A percentile compares a stretch with the other conserved stretches of the same genome.
phyloP scores from a whole-genome alignment of 2,113 vertebrate species.

The Oryzias celebensis region DNA sequence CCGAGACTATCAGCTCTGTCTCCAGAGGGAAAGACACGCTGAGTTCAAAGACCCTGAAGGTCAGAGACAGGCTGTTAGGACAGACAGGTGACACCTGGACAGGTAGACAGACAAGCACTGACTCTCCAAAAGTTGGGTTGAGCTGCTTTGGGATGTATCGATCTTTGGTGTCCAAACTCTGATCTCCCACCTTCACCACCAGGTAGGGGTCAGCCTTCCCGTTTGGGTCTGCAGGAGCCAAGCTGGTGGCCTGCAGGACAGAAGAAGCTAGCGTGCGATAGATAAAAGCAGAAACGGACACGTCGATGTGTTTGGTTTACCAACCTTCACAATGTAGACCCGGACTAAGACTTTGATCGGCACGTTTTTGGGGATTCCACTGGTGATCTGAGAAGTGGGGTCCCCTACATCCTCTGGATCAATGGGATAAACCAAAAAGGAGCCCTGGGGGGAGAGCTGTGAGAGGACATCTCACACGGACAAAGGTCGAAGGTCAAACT shows the following conservation, averaged over 20 bases:
- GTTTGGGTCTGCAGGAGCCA: slow-evolving; percentile 88
- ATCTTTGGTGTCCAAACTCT: slow-evolving; percentile 82
- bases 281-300: background rate
- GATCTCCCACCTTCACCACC: slow-evolving; percentile 81
- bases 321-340: slow-evolving; percentile 89
- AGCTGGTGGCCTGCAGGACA: slow-evolving; percentile 82
- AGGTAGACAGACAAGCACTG: slow-evolving; percentile 38
- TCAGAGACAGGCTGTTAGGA: slow-evolving; percentile 8
- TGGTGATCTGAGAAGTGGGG: slow-evolving; percentile 75
- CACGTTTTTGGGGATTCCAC: slow-evolving; percentile 85
- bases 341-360: slow-evolving; percentile 88
- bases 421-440: slow-evolving; percentile 87
- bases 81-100: background rate
- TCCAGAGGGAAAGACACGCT: slow-evolving; percentile 88
- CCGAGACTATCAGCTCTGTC: slow-evolving; percentile 81
- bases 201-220: slow-evolving; percentile 94
- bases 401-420: slow-evolving; percentile 72
- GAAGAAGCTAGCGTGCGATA: background rate
- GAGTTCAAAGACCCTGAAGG: slow-evolving; percentile 86
- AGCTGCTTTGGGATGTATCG: slow-evolving; percentile 94
- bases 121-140: slow-evolving; percentile 95
- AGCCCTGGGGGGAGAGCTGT: slow-evolving; percentile 76
- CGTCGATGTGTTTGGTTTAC: no score
- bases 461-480: background rate
- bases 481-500: background rate